Evolutionary conservation across 2,797 vertebrate species (phyloP).

Genomic region (Catostomus latipinnis): DNA sequence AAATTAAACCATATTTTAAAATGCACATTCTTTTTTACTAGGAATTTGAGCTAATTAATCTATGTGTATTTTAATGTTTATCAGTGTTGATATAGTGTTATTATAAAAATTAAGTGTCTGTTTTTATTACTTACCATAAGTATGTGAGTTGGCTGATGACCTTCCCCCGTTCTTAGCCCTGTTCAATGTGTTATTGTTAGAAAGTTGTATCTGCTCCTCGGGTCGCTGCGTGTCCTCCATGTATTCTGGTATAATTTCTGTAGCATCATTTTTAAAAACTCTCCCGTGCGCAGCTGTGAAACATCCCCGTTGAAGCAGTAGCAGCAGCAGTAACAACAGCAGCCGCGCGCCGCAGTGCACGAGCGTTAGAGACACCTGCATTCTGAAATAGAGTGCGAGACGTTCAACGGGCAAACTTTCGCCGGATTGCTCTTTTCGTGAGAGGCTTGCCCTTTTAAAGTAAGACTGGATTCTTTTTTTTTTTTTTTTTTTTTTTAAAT

Average conservation of each 20-base stretch:
- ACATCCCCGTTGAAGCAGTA: conserved; percentile 81
- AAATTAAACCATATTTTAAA: neutral
- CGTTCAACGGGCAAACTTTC: conserved; percentile 59
- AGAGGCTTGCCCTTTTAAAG: conserved; percentile 74
- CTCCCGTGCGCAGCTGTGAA: conserved; percentile 79
- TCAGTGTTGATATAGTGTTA: neutral
- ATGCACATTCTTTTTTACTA: neutral
- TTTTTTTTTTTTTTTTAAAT: conserved; percentile 59
- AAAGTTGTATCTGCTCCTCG: conserved; percentile 61
- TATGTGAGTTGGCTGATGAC: conserved; percentile 75
- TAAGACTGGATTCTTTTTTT: conserved; percentile 49
- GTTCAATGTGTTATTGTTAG: conserved; percentile 83
- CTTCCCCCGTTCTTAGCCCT: conserved; percentile 88
- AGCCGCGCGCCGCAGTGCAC: conserved; percentile 66
- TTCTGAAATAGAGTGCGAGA: conserved; percentile 56
- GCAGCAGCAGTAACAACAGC: conserved; percentile 69
- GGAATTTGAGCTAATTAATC: neutral
- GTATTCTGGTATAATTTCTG: conserved; percentile 87
- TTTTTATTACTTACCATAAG: conserved; percentile 82
- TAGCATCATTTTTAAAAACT: conserved; percentile 88
- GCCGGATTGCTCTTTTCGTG: conserved; percentile 61
- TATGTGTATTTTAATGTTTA: neutral
- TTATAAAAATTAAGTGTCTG: too few species aligned
- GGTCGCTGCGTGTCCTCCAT: conserved; percentile 68
- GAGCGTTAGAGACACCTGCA: conserved; percentile 84